Evolutionary conservation across 2,113 vertebrate species (phyloP).

Genomic region (Burhinus bistriatus): DNA sequence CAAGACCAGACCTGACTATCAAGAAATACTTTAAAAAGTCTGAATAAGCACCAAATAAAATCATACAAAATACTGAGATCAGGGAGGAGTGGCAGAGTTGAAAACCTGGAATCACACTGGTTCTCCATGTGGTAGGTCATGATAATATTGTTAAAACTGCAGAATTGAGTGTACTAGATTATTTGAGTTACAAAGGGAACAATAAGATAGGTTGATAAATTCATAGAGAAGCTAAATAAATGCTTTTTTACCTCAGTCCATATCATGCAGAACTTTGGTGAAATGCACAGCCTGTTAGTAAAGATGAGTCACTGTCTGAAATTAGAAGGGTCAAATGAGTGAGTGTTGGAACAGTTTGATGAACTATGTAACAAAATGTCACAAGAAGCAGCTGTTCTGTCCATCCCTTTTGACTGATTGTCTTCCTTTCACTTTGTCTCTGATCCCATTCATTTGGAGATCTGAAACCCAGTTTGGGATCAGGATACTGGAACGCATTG

Average conservation of each 20-base stretch:
- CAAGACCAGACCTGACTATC: background rate
- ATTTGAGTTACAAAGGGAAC: background rate
- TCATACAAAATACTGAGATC: accelerated
- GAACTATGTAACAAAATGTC: background rate
- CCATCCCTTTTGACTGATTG: background rate
- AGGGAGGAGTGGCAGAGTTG: background rate
- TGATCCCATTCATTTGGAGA: background rate
- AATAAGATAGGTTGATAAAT: background rate
- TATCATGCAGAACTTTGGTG: background rate
- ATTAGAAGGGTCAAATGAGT: background rate
- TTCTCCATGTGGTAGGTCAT: background rate
- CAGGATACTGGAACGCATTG: background rate
- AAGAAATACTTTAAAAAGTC: background rate
- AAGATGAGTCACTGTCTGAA: background rate
- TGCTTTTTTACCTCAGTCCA: background rate
- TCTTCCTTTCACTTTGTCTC: background rate
- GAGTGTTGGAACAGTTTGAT: background rate
- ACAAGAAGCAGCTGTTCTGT: background rate
- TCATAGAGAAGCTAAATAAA: background rate
- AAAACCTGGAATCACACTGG: background rate
- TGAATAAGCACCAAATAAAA: background rate
- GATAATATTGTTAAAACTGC: background rate
- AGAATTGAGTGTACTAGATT: background rate
- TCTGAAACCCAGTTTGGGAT: background rate
- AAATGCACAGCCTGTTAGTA: background rate